Evolutionary conservation across 2,888 invertebrate genomes (phyloP).

Genomic region (Tachystola acroxantha): DNA sequence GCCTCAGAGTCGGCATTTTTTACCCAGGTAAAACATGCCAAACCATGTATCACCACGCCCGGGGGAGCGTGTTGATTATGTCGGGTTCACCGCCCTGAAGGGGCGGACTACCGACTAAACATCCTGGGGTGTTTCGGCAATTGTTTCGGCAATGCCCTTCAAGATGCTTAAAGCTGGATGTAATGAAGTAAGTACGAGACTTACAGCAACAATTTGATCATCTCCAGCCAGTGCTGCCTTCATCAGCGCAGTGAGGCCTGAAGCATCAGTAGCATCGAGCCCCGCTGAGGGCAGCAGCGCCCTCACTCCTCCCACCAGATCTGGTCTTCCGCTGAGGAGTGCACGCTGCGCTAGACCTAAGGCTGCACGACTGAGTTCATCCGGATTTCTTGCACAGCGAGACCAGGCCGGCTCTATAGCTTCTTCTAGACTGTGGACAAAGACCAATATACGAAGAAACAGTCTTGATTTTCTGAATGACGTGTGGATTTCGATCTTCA

Average conservation of each 20-base stretch:
- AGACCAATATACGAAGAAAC: background rate
- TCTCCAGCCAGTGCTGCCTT: conserved; percentile 89
- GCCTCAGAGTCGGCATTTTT: no score
- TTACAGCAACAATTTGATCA: conserved; percentile 83
- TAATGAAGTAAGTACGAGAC: no score
- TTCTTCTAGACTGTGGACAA: conserved; percentile 74
- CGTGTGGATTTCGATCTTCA: no score
- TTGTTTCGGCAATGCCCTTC: no score
- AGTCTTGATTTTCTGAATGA: no score
- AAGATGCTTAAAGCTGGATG: no score
- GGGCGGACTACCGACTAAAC: no score
- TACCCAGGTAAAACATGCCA: no score
- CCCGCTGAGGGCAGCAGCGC: conserved; percentile 83
- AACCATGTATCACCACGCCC: no score
- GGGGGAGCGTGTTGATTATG: no score
- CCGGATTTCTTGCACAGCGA: conserved; percentile 43
- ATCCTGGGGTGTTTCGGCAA: no score
- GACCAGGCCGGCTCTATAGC: conserved; percentile 69
- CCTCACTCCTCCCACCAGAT: conserved; percentile 86
- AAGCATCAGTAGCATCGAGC: conserved; percentile 87
- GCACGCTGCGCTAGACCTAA: conserved; percentile 89
- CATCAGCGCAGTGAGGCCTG: conserved; percentile 91
- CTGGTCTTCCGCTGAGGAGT: conserved; percentile 87
- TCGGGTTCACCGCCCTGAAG: no score
- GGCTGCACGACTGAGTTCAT: conserved; percentile 82